Conservation (phyloP, 2,797 vertebrate genomes). For the Benthosema pterotum region DNA sequence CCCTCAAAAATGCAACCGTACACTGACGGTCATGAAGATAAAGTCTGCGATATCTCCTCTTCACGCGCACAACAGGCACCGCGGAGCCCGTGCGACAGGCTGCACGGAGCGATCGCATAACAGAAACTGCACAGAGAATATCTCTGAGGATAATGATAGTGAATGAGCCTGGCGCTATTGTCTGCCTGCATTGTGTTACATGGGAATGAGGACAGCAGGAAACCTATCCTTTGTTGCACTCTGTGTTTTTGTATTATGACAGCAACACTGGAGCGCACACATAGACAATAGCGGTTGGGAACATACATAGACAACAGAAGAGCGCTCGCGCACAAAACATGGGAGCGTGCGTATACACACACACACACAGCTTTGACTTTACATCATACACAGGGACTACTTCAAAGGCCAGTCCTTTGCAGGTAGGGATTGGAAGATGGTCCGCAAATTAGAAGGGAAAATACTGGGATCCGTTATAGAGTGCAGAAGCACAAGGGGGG, state of each 20-base stretch:
- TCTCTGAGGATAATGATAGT: conserved; percentile 55
- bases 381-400: conserved; percentile 49
- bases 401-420: conserved; percentile 64
- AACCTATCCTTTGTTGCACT: conserved; percentile 68
- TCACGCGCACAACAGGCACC: conserved; percentile 27
- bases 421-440: conserved; percentile 65
- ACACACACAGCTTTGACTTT: conserved; percentile 13
- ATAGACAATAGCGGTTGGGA: conserved; percentile 18
- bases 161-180: conserved; percentile 62
- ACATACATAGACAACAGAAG: conserved; percentile 16
- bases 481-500: conserved; percentile 57
- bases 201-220: conserved; percentile 81
- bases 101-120: conserved; percentile 48
- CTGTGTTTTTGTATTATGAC: conserved; percentile 63
- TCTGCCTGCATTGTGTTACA: conserved; percentile 76
- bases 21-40: conserved; percentile 56
- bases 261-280: conserved; percentile 22
- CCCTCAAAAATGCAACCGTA: conserved; percentile 46
- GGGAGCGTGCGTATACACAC: conserved; percentile 9
- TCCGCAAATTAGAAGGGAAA: conserved; percentile 71
- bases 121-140: conserved; percentile 52
- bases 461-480: conserved; percentile 52
- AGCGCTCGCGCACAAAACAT: conserved; percentile 16
- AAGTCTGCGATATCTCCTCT: conserved; percentile 35
- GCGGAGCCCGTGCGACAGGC: conserved; percentile 38